phyloP scores from a whole-genome alignment of 1,140 invertebrate genomes.

The Caenorhabditis briggsae region DNA sequence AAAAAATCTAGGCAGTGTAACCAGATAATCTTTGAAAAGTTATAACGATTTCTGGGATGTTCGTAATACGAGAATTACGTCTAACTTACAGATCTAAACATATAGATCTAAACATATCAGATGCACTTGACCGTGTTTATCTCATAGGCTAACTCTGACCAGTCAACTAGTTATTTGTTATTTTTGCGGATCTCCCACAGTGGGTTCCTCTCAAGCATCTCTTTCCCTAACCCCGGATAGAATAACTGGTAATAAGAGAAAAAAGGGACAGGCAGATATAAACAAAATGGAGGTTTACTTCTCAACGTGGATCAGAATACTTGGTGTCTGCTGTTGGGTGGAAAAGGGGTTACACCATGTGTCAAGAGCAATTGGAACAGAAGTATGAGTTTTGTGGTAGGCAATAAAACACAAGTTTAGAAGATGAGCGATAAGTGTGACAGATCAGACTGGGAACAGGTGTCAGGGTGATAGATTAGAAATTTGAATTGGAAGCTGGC shows the following conservation, averaged over 20 bases:
- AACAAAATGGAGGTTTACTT: slow-evolving; percentile 25
- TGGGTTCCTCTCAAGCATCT: too few relatives aligned
- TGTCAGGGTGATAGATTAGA: not conserved
- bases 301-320: not conserved
- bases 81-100: too few relatives aligned
- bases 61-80: too few relatives aligned
- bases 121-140: too few relatives aligned
- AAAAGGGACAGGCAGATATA: not conserved
- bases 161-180: not conserved
- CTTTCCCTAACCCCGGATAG: not conserved
- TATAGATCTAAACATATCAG: too few relatives aligned
- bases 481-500: too few relatives aligned
- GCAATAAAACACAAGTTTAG: too few relatives aligned
- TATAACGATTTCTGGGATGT: too few relatives aligned
- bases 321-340: not conserved
- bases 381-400: not conserved
- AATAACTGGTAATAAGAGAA: slow-evolving; percentile 44
- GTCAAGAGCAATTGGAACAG: not conserved
- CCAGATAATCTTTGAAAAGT: too few relatives aligned
- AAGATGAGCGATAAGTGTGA: not conserved
- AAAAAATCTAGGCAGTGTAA: too few relatives aligned
- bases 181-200: not conserved
- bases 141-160: not conserved
- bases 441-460: not conserved
- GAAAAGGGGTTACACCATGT: slow-evolving; percentile 32